Evolutionary conservation across 2,888 invertebrate species (phyloP), one percentile per base, ranked within the genome.

Genomic region (Pimpla rufipes): DNA sequence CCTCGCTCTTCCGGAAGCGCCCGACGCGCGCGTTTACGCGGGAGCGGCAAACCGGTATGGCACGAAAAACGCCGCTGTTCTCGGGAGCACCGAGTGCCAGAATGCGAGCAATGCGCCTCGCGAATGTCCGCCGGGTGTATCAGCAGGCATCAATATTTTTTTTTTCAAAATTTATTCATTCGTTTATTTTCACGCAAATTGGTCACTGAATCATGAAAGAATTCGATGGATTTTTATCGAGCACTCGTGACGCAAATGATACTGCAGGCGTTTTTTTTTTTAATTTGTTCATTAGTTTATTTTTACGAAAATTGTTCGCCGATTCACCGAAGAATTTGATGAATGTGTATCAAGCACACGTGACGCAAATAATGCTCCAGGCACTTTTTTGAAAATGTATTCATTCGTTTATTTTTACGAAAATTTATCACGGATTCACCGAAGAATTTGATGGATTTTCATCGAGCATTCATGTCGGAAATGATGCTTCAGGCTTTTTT

Each of bases 1-100:
- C 35, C 13, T 45, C 45, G 29, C 23, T 73, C 59, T 73, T 73
- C 73, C 73, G 73, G 73, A 73, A 73, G 73, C 59, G 73, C 59
- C 59, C 59, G 10, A n/a, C 29, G 45, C 50, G 21, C 40, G 55
- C 52, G 2, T 59, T 59, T 35, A 45, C 45, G 42, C 57, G 10
- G 11, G 73, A 45, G 35, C 45, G 18, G 45, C 29, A 23, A 59
- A 73, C 59, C 73, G 59, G 73, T 73, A 59, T 73, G 29, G 59
- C 57, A 45, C 73, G 29, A 73, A 73, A 73, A 73, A 73, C 42
- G 23, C 42, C 3, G 2, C 37, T 23, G 16, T 16, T 73, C 45
- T 18, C 45, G 6, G 10, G 29, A 16, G 8, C 35, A 37, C 16
- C 13, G 50, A 59, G 37, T 16, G 21, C n/a, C 35, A 35, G 45